Base-by-base conservation (phyloP, 2,888 invertebrate genomes). In the Macrosiphum euphorbiae region DNA sequence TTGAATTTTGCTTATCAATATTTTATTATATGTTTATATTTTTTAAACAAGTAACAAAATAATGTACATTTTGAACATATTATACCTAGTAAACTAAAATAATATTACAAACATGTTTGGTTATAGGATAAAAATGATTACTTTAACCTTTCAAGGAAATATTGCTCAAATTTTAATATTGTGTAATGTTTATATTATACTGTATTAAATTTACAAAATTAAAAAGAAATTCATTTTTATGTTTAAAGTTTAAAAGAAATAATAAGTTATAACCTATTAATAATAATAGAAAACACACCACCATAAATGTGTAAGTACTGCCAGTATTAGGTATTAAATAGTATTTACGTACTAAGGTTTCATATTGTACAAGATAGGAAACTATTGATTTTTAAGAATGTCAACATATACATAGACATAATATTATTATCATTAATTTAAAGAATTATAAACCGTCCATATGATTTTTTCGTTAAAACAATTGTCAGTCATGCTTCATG, bases 311-410 rank as follows among this genome's bases (percentile, higher is more conserved):
- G 35, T 78, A 35, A 78, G 35, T 3, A 35, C 78, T 78, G 35
- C 20, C 35, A 8, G 35, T 78, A 35, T 78, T 35, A 20, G 78
- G 52, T 84, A 41, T 52, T 78, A 67, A 88, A 86, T 52, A 10
- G n/a, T 78, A 55, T 78, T 88, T 92, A 35, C 13, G 16, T 67
- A 78, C 88, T 92, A 92, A 78, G 92, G 92, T 88, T 92, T 92
- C 92, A 92, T 88, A 78, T 88, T 52, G 55, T 78, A 67, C 26
- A 16, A 55, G 0, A 28, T 16, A 35, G 67, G 44, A 55, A 20
- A 88, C 13, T 92, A 92, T 92, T 92, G 92, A 92, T 92, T 92
- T 92, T 92, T 78, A 16, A 92, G 1, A 55, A 86, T 47, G 3
- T 24, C 11, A 58, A 58, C 35, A 67, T 67, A n/a, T 61, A 78